Conservation (phyloP, 2,113 vertebrate genomes). For the Austrofundulus limnaeus region DNA sequence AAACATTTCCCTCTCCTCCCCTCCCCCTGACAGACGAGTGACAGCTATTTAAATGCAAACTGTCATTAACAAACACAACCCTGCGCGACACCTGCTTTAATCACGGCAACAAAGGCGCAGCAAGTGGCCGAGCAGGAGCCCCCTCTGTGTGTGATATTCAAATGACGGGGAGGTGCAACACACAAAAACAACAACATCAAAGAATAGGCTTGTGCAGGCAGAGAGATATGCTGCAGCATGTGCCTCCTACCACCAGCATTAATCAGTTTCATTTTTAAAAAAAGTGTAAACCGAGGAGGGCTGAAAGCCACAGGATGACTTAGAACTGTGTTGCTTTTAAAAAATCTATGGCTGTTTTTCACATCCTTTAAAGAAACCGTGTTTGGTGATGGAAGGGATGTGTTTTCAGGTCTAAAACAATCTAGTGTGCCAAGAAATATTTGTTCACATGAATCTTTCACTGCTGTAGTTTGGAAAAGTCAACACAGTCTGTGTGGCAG, state of each 20-base stretch:
- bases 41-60: conserved; percentile 81
- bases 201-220: conserved; percentile 64
- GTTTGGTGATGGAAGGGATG: neutral
- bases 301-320: conserved; percentile 52
- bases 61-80: conserved; percentile 82
- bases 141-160: conserved; percentile 80
- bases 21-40: conserved; percentile 72
- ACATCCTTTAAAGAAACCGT: neutral
- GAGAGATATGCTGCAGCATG: conserved; percentile 44
- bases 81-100: conserved; percentile 82
- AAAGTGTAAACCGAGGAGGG: conserved; percentile 65
- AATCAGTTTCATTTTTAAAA: conserved; percentile 78
- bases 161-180: conserved; percentile 79
- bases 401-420: neutral
- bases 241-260: conserved; percentile 64
- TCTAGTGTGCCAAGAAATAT: neutral
- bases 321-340: conserved; percentile 10
- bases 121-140: conserved; percentile 75
- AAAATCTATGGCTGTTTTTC: neutral
- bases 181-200: conserved; percentile 82
- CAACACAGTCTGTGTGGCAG: too few species aligned
- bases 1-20: conserved; percentile 68
- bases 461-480: neutral
- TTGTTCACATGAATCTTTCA: neutral
- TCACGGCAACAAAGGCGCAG: conserved; percentile 81